phyloP scores from a whole-genome alignment of 2,113 vertebrate species.

The Ictalurus punctatus region DNA sequence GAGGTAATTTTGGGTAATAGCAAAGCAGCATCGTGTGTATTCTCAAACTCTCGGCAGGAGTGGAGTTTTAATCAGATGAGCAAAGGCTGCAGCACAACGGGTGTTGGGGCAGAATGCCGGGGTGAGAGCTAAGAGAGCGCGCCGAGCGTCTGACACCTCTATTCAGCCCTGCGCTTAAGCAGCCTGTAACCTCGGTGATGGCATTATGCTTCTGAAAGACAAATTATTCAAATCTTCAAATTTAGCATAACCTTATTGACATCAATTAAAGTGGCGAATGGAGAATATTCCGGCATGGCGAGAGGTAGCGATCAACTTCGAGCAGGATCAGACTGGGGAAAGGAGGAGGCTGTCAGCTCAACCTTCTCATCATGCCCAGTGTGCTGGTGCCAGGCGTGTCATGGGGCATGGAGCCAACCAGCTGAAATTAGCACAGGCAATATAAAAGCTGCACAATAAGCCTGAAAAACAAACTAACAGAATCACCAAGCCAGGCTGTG shows the following conservation, averaged over 20 bases:
- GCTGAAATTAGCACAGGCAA: constrained; percentile 42
- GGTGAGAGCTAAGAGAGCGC: constrained; percentile 49
- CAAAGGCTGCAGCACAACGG: constrained; percentile 39
- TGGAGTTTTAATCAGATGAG: constrained; percentile 58
- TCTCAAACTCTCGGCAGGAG: constrained; percentile 55
- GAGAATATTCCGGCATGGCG: constrained; percentile 71
- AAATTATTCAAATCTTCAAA: constrained; percentile 71
- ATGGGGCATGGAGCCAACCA: constrained; percentile 13
- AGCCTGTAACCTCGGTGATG: constrained; percentile 59
- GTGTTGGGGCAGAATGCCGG: constrained; percentile 34
- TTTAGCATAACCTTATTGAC: constrained; percentile 80
- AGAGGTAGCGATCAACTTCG: constrained; percentile 64
- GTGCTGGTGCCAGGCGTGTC: neutral
- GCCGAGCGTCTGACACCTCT: constrained; percentile 60
- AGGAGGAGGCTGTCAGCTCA: neutral
- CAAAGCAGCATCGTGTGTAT: constrained; percentile 44
- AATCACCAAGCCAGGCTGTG: neutral
- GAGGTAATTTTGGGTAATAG: constrained; percentile 55
- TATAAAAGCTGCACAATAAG: constrained; percentile 23
- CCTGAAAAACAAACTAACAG: constrained; percentile 28
- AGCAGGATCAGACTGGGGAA: neutral
- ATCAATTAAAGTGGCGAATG: constrained; percentile 76
- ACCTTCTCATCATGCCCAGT: neutral
- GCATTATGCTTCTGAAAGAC: constrained; percentile 61
- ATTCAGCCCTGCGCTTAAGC: constrained; percentile 61